Evolutionary conservation across 2,888 invertebrate genomes (phyloP), one percentile per base, ranked within the genome.

Genomic region (Tethea ocularis): DNA sequence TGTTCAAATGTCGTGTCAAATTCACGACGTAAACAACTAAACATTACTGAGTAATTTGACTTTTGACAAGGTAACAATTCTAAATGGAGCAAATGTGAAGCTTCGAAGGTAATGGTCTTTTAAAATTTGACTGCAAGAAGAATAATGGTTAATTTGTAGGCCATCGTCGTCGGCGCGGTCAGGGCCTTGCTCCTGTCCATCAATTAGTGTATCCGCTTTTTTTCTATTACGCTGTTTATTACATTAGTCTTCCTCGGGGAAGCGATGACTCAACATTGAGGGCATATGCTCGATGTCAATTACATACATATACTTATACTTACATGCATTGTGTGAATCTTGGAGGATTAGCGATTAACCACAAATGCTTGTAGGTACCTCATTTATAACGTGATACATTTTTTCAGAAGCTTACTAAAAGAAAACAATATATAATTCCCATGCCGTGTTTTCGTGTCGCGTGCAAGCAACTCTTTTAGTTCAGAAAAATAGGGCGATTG

Each of bases 401-500:
- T 57, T 33, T 61, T 38, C 33, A 65, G 58, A 63, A 60, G 60
- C 61, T 62, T 15, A 38, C 13, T 15, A 55, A 23, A 6, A 1
- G 2, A 15, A 20, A 23, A 55, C 5, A 33, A n/a, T 2, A 26
- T 51, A 20, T 61, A 17, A 22, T 24, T 52, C 22, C 23, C 52
- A 53, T 54, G 52, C 64, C 61, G 65, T 67, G 64, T 68, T 73
- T 59, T 67, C 69, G 91, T 86, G 87, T 86, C 87, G 87, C 88
- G 89, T 87, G 89, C 87, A 88, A 54, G 54, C 33, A 11, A 87
- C 86, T 76, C 84, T 85, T 86, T 88, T 81, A 83, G 87, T 88
- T 88, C 86, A 87, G 83, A 91, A 92, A 92, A 92, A 92, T 92
- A 87, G 93, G 90, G 78, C 92, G 92, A 90, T 93, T 93, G 91